Evolutionary conservation across 2,113 vertebrate genomes (phyloP), one percentile per base, ranked within the genome.

Genomic region (Cottus gobio): DNA sequence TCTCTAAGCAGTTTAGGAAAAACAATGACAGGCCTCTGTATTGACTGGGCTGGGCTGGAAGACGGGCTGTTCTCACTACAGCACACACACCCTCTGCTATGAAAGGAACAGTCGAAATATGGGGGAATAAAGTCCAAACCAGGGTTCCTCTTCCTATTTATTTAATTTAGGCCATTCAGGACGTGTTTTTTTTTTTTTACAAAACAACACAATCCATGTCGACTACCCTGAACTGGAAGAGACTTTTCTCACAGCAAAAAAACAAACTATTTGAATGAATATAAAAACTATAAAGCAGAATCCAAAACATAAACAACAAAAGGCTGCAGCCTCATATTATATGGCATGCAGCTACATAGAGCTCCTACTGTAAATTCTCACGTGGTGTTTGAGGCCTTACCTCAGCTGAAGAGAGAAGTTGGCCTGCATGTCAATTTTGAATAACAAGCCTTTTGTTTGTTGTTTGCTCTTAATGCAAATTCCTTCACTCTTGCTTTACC

Each of bases 1-100:
- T 77, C 94, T 95, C 92, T 94, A 90, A 94, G 92, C 94, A 95
- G 93, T 94, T 94, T 95, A 94, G 92, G 94, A 94, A 93, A 89
- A 95, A 94, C 94, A 95, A 94, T 95, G 93, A 93, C 94, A 91
- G 90, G 93, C 87, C 86, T 90, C 79, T 73, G 91, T 93, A 92
- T 92, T 77, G 91, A 94, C 93, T 93, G 85, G 86, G 75, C 81
- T 75, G 76, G 83, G 13, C 73, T 72, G 70, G 63, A 48, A 84
- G 88, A 86, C 8, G 56, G 76, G 86, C 93, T 91, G 85, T 89
- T 92, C 85, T 56, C 71, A 52, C 77, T 31, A 52, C 8, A 18
- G 65, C 62, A 37, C 87, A 34, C 75, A 68, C 84, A 67, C 81
- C 63, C 85, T 30, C 75, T 34, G 63, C 69, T 62, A 12, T 6